Evolutionary conservation across 2,888 invertebrate genomes (phyloP).

Genomic region (Escarpia spicata): DNA sequence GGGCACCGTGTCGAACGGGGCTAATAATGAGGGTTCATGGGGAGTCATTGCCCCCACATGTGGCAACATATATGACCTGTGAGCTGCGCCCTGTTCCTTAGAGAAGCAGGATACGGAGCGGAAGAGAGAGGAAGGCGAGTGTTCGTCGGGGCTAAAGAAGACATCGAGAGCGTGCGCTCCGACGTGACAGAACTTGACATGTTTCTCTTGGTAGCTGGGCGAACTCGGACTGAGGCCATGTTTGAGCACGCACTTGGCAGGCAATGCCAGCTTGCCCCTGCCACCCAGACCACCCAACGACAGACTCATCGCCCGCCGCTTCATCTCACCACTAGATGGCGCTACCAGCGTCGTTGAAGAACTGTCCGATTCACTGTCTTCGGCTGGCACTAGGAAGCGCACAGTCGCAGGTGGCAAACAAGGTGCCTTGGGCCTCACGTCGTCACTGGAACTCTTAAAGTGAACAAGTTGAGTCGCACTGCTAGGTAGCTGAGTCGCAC

Average conservation of each 20-base stretch:
- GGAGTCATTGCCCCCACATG: neutral
- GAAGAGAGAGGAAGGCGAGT: neutral
- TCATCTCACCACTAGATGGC: neutral
- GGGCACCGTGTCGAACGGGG: neutral
- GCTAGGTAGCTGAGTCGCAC: too few species aligned
- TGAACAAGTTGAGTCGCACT: neutral
- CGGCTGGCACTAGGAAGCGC: neutral
- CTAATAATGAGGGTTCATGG: neutral
- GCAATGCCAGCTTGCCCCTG: neutral
- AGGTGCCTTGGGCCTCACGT: neutral
- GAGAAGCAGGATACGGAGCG: neutral
- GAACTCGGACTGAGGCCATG: constrained; percentile 39
- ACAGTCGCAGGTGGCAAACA: neutral
- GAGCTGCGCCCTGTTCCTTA: neutral
- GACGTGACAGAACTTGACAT: constrained; percentile 43
- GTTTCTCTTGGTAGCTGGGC: constrained; percentile 41
- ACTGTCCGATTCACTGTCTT: neutral
- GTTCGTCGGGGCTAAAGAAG: constrained; percentile 45
- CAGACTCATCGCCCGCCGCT: constrained; percentile 18
- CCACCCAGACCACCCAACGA: neutral
- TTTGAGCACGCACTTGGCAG: constrained; percentile 21
- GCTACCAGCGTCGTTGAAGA: neutral
- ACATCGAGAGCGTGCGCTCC: constrained; percentile 46
- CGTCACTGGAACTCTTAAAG: neutral
- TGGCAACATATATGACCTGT: constrained; percentile 12